phyloP scores from a whole-genome alignment of 1,140 invertebrate species.

The Bombus pyrosoma region DNA sequence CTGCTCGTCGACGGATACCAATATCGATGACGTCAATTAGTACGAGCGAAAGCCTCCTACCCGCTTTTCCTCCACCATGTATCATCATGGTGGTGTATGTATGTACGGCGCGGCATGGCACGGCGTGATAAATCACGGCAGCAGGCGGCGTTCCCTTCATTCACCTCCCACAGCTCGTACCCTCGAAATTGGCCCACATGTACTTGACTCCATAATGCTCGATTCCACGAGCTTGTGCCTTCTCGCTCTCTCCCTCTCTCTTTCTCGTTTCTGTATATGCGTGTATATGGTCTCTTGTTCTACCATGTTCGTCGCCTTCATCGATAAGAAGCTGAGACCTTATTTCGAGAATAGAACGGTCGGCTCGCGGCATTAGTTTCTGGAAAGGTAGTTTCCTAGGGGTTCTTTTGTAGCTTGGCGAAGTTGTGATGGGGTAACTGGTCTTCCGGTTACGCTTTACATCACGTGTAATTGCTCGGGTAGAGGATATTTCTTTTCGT shows the following conservation, averaged over 20 bases:
- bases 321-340: constrained; percentile 49
- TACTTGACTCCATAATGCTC: constrained; percentile 78
- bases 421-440: constrained; percentile 30
- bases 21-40: constrained; percentile 84
- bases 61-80: constrained; percentile 71
- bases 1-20: constrained; percentile 82
- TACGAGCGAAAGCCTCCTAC: constrained; percentile 74
- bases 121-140: constrained; percentile 81
- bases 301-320: background rate
- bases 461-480: constrained; percentile 50
- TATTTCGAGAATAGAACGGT: constrained; percentile 50
- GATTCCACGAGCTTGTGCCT: constrained; percentile 61
- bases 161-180: constrained; percentile 68
- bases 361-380: background rate
- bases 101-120: constrained; percentile 73
- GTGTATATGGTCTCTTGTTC: background rate
- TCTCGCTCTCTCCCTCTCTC: constrained; percentile 20
- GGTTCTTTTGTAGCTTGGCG: background rate
- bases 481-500: constrained; percentile 41
- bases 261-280: background rate
- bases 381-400: background rate
- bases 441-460: constrained; percentile 51
- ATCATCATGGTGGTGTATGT: constrained; percentile 80
- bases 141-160: constrained; percentile 79
- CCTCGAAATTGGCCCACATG: constrained; percentile 75